A percentile compares a stretch with the other conserved stretches of the same genome.
phyloP scores from a whole-genome alignment of 2,113 vertebrate species.

The Leptocoma aspasia region DNA sequence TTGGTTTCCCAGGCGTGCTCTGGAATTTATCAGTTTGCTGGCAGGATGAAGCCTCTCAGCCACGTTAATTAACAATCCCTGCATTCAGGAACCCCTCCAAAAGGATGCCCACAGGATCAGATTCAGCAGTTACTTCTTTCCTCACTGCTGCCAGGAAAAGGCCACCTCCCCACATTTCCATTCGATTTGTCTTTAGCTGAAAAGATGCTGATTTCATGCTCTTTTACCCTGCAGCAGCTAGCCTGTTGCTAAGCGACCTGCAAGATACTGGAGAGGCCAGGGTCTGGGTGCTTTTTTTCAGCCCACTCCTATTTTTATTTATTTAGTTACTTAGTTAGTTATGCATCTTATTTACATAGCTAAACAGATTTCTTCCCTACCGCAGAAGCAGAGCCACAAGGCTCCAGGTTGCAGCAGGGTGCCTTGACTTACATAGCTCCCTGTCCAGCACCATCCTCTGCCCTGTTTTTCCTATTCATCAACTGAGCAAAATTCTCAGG shows the following conservation, averaged over 20 bases:
- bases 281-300: slow-evolving; percentile 7
- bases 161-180: neutral
- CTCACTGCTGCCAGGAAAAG: neutral
- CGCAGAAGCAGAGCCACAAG: neutral
- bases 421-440: neutral
- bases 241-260: slow-evolving; percentile 63
- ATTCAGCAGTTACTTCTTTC: neutral
- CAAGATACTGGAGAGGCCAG: neutral
- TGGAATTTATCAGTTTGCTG: neutral
- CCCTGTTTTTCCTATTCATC: neutral
- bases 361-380: neutral
- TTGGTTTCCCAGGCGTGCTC: neutral
- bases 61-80: neutral
- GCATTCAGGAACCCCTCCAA: neutral
- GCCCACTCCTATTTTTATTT: neutral
- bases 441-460: neutral
- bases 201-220: slow-evolving; percentile 49
- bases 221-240: slow-evolving; percentile 5
- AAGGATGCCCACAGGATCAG: neutral
- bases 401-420: neutral
- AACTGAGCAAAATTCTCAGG: neutral
- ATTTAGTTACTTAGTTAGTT: neutral
- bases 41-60: neutral
- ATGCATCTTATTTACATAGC: neutral
- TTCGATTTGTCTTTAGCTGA: slow-evolving; percentile 31